A percentile compares a stretch with the other conserved stretches of the same genome.
These are phyloP conservation scores for Galeruca laticollis DNA, from an alignment of 2,888 invertebrate species.

Conservation along the genomic window DNA sequence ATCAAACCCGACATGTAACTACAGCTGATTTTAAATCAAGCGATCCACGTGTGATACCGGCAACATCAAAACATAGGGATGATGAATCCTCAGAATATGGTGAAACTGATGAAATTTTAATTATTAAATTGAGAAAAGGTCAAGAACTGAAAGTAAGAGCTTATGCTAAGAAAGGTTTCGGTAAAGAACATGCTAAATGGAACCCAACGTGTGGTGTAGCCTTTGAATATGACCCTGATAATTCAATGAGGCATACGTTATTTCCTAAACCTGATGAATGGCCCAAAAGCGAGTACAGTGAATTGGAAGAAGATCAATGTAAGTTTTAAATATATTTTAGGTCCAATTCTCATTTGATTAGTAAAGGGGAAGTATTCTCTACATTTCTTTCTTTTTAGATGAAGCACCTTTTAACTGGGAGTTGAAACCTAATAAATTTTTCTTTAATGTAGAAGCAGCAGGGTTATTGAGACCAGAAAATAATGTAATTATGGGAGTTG, in stretches of 20 bases:
- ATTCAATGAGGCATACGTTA: constrained; percentile 94
- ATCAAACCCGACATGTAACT: constrained; percentile 94
- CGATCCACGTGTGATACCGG: constrained; percentile 92
- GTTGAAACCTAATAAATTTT: constrained; percentile 97
- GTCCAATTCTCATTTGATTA: neutral
- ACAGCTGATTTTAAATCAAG: constrained; percentile 95
- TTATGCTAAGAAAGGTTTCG: constrained; percentile 95
- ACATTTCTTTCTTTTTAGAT: constrained; percentile 66
- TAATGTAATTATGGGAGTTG: constrained; percentile 95
- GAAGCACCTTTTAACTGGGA: constrained; percentile 96
- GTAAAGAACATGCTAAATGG: constrained; percentile 99
- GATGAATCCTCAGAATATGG: constrained; percentile 95
- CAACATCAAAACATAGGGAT: constrained; percentile 91
- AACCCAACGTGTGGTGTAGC: constrained; percentile 98
- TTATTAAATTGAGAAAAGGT: constrained; percentile 81
- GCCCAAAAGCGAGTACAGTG: constrained; percentile 98
- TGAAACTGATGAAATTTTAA: constrained; percentile 88
- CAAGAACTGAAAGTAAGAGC: constrained; percentile 93
- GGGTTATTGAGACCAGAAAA: constrained; percentile 96
- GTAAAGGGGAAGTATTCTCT: neutral
- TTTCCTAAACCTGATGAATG: constrained; percentile 98
- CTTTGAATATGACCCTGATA: constrained; percentile 99
- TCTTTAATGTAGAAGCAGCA: constrained; percentile 94
- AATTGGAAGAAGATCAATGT: constrained; percentile 92
- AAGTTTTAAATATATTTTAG: constrained; percentile 56